phyloP scores from a whole-genome alignment of 2,113 vertebrate genomes.

The Axis porcinus region DNA sequence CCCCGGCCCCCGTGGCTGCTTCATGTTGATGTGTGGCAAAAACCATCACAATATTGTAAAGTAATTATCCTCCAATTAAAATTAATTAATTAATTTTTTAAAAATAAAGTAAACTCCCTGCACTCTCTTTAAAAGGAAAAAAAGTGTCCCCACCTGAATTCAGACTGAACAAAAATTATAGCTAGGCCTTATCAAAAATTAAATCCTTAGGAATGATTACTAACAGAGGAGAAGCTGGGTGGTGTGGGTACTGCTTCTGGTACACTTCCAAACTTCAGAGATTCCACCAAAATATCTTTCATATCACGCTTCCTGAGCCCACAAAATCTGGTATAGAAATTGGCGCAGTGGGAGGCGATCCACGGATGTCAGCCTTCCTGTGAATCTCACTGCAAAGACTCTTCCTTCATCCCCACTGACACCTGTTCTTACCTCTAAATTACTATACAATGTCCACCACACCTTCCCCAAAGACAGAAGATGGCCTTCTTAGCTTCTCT shows the following conservation, averaged over 20 bases:
- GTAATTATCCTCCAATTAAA: not conserved
- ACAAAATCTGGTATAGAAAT: not conserved
- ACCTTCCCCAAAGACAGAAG: not conserved
- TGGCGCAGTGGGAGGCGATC: accelerated
- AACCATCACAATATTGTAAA: not conserved
- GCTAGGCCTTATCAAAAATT: not conserved
- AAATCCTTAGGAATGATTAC: not conserved
- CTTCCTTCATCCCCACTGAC: not conserved
- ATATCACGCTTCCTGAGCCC: not conserved
- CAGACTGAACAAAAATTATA: not conserved
- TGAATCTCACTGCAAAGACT: not conserved
- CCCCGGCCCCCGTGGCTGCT: not conserved
- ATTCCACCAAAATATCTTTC: not conserved
- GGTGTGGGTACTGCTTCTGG: not conserved
- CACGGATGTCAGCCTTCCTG: not conserved
- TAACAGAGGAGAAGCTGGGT: not conserved
- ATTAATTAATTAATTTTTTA: not conserved
- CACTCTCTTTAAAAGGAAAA: not conserved
- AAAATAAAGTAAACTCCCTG: not conserved
- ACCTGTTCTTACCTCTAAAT: not conserved
- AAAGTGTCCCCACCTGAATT: not conserved
- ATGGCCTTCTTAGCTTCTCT: not conserved
- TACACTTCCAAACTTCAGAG: not conserved
- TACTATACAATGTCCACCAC: not conserved
- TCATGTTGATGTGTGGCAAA: not conserved